Base-by-base conservation (phyloP, 2,797 vertebrate genomes). In the Acanthurus tractus region DNA sequence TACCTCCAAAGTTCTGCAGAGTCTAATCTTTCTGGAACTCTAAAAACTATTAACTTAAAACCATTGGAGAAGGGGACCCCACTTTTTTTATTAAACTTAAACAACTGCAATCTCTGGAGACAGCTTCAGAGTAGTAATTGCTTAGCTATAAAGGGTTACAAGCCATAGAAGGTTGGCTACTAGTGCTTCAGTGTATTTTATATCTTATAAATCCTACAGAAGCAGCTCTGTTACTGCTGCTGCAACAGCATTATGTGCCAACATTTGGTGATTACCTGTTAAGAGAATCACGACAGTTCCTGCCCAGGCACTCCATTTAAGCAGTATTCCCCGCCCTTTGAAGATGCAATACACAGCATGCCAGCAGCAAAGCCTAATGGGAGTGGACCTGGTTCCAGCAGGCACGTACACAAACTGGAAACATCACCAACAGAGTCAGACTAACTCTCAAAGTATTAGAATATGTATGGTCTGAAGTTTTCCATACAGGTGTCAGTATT, bases 321-420 rank as follows among this genome's bases (percentile, higher is more conserved):
- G 74, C 62, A 14, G 42, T 40, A 45, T 29, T 40, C 50, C 52
- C 45, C 6, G 6, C 48, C 56, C 52, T 76, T 20, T 58, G 48
- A 46, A 11, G 29, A 73, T 45, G 6, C 74, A 57, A 52, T 63
- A 53, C 64, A 65, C n/a, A 66, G 49, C 3, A 11, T 34, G 61
- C 40, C 66, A 78, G 59, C 54, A 50, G 59, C 25, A 36, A 77
- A 72, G 72, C 40, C 68, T 66, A 8, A 79, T 38, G 61, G 76
- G 54, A 62, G 29, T 3, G 45, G 56, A 70, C 64, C 17, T 22
- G 48, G 69, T 68, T 52, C 63, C 12, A 18, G 61, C 62, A 70
- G 49, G 59, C 48, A 59, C 8, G 20, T 22, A 38, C 20, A 57
- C 48, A 68, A 63, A 58, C 44, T 12, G 38, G 40, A 52, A 74